These are phyloP conservation scores for Todus mexicanus DNA, from an alignment of 2,797 vertebrate species.

Conservation along the genomic window DNA sequence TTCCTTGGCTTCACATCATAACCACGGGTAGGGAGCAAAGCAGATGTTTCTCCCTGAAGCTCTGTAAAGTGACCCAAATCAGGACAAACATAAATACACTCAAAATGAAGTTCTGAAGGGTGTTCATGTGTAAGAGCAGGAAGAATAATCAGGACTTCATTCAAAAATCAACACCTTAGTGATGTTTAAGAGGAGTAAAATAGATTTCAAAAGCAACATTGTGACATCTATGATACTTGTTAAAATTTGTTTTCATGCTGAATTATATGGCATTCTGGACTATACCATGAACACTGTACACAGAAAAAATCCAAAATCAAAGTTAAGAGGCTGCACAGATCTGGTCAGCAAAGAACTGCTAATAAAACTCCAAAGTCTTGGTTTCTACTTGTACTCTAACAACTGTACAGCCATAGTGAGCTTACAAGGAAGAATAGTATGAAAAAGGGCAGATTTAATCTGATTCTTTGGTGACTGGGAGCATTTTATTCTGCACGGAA, in stretches of 20 bases:
- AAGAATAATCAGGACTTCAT: background rate
- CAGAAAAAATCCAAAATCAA: background rate
- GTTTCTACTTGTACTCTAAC: background rate
- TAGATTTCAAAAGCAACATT: background rate
- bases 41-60: background rate
- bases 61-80: background rate
- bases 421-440: background rate
- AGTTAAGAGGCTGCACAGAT: background rate
- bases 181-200: background rate
- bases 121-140: background rate
- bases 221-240: background rate
- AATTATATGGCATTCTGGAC: background rate
- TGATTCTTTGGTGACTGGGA: background rate
- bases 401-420: background rate
- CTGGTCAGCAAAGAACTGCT: background rate
- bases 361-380: background rate
- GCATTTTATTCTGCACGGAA: background rate
- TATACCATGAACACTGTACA: background rate
- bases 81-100: background rate
- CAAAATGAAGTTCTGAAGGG: background rate
- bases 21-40: background rate
- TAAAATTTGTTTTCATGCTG: background rate
- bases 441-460: background rate
- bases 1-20: background rate
- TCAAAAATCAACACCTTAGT: background rate